Evolutionary conservation across 92 coral and sea anemone species (phyloP), one percentile per base, ranked within the genome.

Genomic region (Epizoanthus scotinus): DNA sequence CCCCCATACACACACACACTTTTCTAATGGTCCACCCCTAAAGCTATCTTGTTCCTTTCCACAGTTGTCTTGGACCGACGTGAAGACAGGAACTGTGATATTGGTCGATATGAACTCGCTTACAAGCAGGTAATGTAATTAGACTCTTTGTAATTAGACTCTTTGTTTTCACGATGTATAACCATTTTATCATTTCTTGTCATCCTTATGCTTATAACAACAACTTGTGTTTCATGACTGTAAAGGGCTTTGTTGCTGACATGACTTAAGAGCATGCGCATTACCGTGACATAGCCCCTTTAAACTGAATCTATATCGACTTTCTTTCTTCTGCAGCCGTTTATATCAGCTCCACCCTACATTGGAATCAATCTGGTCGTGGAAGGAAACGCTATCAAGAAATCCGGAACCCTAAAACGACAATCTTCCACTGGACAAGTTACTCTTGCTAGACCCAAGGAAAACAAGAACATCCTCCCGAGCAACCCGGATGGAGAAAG

Each of bases 71-170:
- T 95, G 47, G 99, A 95, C 73, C 84, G 94, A 67, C 90, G 90
- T 54, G 99, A 95, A 44, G 99, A 95, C 85, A 95, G 89, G 80
- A 87, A 89, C 52, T 93, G 99, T 82, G 99, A 92, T 78, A 95
- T 90, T 52, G 99, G 99, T 15, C 84, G 96, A 82, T 95, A 88
- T 72, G 98, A 95, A 82, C 87, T 95, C 24, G 99, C 99, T 0
- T 91, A 86, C 59, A 95, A 95, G 65, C 99, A 95, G 94, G 99
- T 95, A 78, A n/a, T n/a, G n/a, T n/a, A n/a, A n/a, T n/a, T n/a
- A n/a, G n/a, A n/a, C n/a, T n/a, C n/a, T n/a, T n/a, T n/a, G n/a
- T n/a, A n/a, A n/a, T n/a, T n/a, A n/a, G n/a, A n/a, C n/a, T n/a
- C n/a, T n/a, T n/a, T n/a, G n/a, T n/a, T n/a, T n/a, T n/a, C n/a